These are phyloP conservation scores for Steatornis caripensis DNA, from an alignment of 2,113 vertebrate species.

Conservation along the genomic window DNA sequence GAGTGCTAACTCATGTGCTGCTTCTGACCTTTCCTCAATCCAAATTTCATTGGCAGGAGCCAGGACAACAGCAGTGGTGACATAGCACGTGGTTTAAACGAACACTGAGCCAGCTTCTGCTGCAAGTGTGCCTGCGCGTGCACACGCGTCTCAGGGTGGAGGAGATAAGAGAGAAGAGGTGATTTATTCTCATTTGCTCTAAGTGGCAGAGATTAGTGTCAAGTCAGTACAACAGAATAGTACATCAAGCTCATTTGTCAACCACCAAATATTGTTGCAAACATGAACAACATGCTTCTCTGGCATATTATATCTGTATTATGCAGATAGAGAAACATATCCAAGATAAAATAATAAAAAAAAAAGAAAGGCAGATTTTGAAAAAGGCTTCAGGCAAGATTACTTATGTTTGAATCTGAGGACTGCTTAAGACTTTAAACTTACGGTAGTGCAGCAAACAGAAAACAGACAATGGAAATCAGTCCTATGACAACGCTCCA, in stretches of 20 bases:
- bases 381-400: constrained; percentile 52
- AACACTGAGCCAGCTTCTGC: neutral
- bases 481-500: constrained; percentile 72
- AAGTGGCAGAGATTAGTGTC: constrained; percentile 68
- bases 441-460: constrained; percentile 75
- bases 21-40: neutral
- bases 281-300: constrained; percentile 53
- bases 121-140: neutral
- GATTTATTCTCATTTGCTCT: constrained; percentile 63
- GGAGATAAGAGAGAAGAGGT: constrained; percentile 42
- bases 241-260: constrained; percentile 69
- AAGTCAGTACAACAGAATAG: constrained; percentile 48
- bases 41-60: neutral
- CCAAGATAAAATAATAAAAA: constrained; percentile 14
- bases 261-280: constrained; percentile 64
- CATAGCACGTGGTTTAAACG: neutral
- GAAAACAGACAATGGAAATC: constrained; percentile 74
- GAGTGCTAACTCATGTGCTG: neutral
- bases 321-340: constrained; percentile 47
- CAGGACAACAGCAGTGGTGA: neutral
- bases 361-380: constrained; percentile 15
- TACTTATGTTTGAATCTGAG: constrained; percentile 38
- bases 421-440: constrained; percentile 54
- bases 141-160: neutral
- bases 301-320: constrained; percentile 52